Evolutionary conservation across 2,113 vertebrate genomes (phyloP).

Genomic region (Silurus meridionalis): DNA sequence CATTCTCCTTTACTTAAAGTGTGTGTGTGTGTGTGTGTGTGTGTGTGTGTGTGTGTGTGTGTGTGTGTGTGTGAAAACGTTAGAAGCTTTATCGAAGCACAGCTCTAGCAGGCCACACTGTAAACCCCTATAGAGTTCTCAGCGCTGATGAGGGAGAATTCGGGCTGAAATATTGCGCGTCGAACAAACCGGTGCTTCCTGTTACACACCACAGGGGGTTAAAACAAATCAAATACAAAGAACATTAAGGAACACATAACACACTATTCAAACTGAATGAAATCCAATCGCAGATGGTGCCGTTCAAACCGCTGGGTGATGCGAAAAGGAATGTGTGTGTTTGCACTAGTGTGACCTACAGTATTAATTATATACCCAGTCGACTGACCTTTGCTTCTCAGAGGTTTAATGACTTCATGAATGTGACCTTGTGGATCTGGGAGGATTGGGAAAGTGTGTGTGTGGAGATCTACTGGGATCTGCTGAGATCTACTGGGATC

Average conservation of each 20-base stretch:
- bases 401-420: not conserved
- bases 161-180: not conserved
- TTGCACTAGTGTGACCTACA: not conserved
- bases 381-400: not conserved
- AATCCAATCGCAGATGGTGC: not conserved
- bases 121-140: not conserved
- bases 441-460: no score
- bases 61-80: constrained; percentile 18
- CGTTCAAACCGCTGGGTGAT: not conserved
- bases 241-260: no score
- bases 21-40: constrained; percentile 27
- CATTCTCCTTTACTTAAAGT: constrained; percentile 46
- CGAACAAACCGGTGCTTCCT: not conserved
- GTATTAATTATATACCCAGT: constrained; percentile 3
- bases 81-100: not conserved
- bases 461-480: no score
- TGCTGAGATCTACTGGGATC: no score
- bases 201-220: not conserved
- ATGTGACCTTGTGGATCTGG: no score
- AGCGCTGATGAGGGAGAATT: not conserved
- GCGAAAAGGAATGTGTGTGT: not conserved
- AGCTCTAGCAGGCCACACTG: not conserved
- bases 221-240: no score
- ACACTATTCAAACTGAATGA: no score
- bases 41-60: constrained; percentile 24